phyloP scores from a whole-genome alignment of 1,140 invertebrate species.

The Octopus sinensis region DNA sequence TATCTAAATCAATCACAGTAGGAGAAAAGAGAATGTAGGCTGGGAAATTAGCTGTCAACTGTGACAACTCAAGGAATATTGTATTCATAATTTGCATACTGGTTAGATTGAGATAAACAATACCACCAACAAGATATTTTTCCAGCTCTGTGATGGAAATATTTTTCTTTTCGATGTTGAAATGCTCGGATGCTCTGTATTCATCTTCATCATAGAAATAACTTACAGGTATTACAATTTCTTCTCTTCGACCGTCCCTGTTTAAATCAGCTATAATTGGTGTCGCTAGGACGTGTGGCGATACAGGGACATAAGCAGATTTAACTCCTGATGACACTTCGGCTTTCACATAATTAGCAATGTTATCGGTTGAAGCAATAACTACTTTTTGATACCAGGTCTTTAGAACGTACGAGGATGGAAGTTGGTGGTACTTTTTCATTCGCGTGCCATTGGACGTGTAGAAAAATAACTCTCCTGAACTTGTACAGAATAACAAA shows the following conservation, averaged over 20 bases:
- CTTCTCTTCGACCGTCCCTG: conserved; percentile 38
- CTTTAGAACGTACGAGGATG: conserved; percentile 34
- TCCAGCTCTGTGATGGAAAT: conserved; percentile 33
- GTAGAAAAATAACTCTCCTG: conserved; percentile 46
- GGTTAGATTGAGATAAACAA: conserved; percentile 43
- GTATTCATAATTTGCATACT: conserved; percentile 29
- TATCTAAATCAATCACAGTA: conserved; percentile 47
- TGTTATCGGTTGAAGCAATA: conserved; percentile 15
- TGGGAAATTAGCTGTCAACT: conserved; percentile 38
- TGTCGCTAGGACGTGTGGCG: conserved; percentile 43
- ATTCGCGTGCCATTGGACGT: conserved; percentile 33
- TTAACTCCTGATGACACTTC: neutral
- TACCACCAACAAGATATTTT: conserved; percentile 43
- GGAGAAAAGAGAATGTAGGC: conserved; percentile 49
- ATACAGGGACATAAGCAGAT: conserved; percentile 35
- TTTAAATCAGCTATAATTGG: conserved; percentile 46
- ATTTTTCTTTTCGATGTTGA: neutral
- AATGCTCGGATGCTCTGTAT: conserved; percentile 32
- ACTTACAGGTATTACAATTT: conserved; percentile 46
- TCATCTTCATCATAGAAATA: conserved; percentile 50
- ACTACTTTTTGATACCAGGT: conserved; percentile 31
- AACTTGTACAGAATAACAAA: conserved; percentile 41
- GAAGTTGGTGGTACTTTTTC: conserved; percentile 28
- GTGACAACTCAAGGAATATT: conserved; percentile 44
- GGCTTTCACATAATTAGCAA: conserved; percentile 22